A percentile compares a stretch with the other conserved stretches of the same genome.
phyloP scores from a whole-genome alignment of 2,888 invertebrate species.

The Lydus trimaculatus region DNA sequence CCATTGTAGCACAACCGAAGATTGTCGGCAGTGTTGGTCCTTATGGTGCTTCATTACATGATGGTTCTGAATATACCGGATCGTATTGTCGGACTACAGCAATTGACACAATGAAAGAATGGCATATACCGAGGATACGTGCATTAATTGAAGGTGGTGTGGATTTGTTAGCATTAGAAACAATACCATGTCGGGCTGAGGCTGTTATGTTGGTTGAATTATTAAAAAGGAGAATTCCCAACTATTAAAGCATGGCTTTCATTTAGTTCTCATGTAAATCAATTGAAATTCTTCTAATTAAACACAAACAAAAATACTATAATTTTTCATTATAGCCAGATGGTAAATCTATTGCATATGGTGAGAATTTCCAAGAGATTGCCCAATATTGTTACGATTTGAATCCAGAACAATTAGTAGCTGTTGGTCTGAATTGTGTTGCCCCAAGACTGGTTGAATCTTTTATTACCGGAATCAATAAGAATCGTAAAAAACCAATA shows the following conservation, averaged over 20 bases:
- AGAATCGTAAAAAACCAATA: slow-evolving; percentile 62
- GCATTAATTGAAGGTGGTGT: slow-evolving; percentile 82
- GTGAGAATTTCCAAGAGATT: slow-evolving; percentile 79
- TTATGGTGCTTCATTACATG: slow-evolving; percentile 88
- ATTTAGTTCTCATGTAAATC: slow-evolving; percentile 82
- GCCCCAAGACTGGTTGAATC: slow-evolving; percentile 70
- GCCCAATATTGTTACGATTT: slow-evolving; percentile 70
- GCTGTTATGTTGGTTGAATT: slow-evolving; percentile 83
- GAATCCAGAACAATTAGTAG: slow-evolving; percentile 76
- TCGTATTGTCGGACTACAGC: slow-evolving; percentile 74
- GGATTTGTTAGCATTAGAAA: slow-evolving; percentile 89
- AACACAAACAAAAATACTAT: background rate
- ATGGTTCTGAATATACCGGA: slow-evolving; percentile 95
- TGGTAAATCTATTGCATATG: slow-evolving; percentile 73
- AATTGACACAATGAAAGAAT: slow-evolving; percentile 71
- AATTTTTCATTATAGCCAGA: slow-evolving; percentile 62
- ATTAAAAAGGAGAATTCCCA: slow-evolving; percentile 77
- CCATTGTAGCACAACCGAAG: slow-evolving; percentile 61
- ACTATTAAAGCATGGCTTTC: slow-evolving; percentile 83
- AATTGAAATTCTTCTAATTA: background rate
- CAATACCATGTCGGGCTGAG: slow-evolving; percentile 85
- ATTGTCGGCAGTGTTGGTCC: slow-evolving; percentile 93
- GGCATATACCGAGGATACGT: slow-evolving; percentile 85
- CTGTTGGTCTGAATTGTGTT: slow-evolving; percentile 90
- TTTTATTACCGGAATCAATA: slow-evolving; percentile 67